A percentile compares a stretch with the other conserved stretches of the same genome.
Conservation (phyloP, 2,888 invertebrate species). For the Stegophylla sp. region DNA sequence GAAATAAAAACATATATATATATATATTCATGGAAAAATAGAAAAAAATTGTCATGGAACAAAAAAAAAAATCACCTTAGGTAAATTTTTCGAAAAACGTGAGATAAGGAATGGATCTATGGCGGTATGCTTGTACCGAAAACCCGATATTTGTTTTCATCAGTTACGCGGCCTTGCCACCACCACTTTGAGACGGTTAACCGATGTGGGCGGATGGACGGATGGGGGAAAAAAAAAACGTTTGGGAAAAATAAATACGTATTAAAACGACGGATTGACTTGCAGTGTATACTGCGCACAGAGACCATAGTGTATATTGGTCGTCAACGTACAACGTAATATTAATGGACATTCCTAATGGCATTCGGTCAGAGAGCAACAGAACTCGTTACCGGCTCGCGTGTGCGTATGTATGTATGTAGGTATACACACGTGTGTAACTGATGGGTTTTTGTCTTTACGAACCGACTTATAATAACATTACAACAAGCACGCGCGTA, state of each 20-base stretch:
- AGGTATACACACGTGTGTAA: not conserved
- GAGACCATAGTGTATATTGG: not conserved
- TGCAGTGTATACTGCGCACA: too few species aligned
- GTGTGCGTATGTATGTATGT: not conserved
- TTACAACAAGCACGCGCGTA: constrained; percentile 1
- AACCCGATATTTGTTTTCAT: too few species aligned
- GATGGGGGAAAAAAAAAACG: constrained; percentile 41
- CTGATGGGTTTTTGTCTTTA: constrained; percentile 57
- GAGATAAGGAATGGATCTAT: too few species aligned
- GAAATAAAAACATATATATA: too few species aligned
- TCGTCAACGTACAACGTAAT: constrained; percentile 18
- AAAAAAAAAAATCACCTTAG: too few species aligned
- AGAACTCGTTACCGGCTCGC: not conserved
- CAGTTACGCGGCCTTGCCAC: too few species aligned
- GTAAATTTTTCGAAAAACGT: too few species aligned
- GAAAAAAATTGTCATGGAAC: too few species aligned
- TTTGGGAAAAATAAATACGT: not conserved
- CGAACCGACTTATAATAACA: not conserved
- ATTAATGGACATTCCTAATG: constrained; percentile 47
- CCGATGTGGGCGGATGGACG: not conserved
- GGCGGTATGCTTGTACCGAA: too few species aligned
- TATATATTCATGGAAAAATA: too few species aligned
- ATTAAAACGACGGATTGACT: too few species aligned
- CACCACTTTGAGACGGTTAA: too few species aligned
- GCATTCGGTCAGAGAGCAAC: constrained; percentile 33